These are phyloP conservation scores for Polyommatus icarus DNA, from an alignment of 2,888 invertebrate genomes.

Conservation along the genomic window DNA sequence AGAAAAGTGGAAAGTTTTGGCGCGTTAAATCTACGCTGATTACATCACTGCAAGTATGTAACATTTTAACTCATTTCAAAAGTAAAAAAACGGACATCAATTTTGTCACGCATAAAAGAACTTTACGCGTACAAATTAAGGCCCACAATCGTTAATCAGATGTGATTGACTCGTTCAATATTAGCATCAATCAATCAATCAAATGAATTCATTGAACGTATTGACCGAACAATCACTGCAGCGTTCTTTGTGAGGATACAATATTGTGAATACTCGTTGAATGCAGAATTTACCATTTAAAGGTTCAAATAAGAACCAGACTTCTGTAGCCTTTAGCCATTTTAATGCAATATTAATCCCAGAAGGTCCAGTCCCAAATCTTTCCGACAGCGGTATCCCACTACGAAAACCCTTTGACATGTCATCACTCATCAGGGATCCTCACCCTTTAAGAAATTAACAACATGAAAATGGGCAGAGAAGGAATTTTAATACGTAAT, in stretches of 20 bases:
- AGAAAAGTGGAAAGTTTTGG: too few species aligned
- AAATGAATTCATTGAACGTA: constrained; percentile 4
- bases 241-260: constrained; percentile 2
- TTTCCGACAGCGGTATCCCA: too few species aligned
- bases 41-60: too few species aligned
- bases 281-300: background rate
- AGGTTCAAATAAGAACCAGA: background rate
- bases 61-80: background rate
- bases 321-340: background rate
- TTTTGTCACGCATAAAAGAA: background rate
- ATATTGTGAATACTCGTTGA: constrained; percentile 9
- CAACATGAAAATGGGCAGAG: too few species aligned
- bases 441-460: too few species aligned
- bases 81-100: background rate
- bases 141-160: background rate
- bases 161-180: background rate
- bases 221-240: constrained; percentile 14
- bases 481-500: too few species aligned
- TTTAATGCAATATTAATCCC: too few species aligned
- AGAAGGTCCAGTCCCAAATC: too few species aligned
- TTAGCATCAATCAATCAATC: constrained; percentile 23
- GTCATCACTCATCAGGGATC: too few species aligned
- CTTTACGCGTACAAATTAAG: background rate
- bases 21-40: too few species aligned
- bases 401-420: too few species aligned